Conservation (phyloP, 2,888 invertebrate species). For the Eueremaeus valkanovi region DNA sequence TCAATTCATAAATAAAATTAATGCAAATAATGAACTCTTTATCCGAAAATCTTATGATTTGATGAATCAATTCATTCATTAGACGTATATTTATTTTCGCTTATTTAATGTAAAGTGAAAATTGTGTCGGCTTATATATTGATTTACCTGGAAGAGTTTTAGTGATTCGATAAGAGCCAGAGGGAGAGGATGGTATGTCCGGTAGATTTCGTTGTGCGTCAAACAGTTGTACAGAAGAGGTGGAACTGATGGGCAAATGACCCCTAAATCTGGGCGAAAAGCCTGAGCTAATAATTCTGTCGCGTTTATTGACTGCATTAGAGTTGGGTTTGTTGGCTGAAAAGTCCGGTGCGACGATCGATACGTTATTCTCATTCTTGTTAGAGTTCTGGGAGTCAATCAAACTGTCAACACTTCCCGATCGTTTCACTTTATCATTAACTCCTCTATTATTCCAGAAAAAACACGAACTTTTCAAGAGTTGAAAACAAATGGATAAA, state of each 20-base stretch:
- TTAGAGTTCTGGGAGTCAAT: conserved; percentile 20
- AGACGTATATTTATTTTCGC: too few species aligned
- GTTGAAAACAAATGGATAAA: neutral
- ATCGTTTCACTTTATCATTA: conserved; percentile 36
- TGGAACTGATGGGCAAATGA: conserved; percentile 20
- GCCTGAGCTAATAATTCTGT: neutral
- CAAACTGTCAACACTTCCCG: conserved; percentile 39
- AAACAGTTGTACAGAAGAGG: conserved; percentile 4
- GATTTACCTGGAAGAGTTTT: conserved; percentile 24
- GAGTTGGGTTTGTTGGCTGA: neutral
- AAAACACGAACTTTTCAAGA: conserved; percentile 42
- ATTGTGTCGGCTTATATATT: neutral
- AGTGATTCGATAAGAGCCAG: conserved; percentile 10
- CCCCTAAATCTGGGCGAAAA: neutral
- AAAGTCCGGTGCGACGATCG: neutral
- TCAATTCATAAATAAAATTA: too few species aligned
- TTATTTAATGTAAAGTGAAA: too few species aligned
- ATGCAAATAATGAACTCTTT: neutral
- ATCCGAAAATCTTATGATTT: neutral
- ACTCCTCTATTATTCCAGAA: conserved; percentile 39
- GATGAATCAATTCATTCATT: neutral
- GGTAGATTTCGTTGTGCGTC: neutral
- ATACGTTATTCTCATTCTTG: conserved; percentile 13
- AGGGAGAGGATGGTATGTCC: neutral
- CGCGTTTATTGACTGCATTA: neutral